A percentile compares a stretch with the other conserved stretches of the same genome.
Conservation (phyloP, 2,888 invertebrate genomes). For the Ametastegia equiseti region DNA sequence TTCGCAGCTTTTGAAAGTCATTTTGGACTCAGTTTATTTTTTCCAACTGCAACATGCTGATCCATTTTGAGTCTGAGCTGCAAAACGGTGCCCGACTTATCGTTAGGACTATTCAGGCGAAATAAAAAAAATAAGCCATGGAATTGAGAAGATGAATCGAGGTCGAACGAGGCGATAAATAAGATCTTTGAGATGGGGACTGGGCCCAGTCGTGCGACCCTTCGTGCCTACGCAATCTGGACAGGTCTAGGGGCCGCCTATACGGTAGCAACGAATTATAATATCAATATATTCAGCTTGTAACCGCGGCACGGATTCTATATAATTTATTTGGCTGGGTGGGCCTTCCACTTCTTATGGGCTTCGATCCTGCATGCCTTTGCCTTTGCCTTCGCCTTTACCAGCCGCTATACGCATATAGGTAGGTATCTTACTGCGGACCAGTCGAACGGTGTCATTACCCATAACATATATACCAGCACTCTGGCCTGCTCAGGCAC, state of each 20-base stretch:
- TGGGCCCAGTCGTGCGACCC: neutral
- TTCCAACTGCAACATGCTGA: too few relatives aligned
- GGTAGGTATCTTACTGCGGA: neutral
- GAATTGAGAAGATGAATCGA: slow-evolving; percentile 8
- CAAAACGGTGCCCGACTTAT: too few relatives aligned
- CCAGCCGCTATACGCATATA: neutral
- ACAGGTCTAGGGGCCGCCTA: neutral
- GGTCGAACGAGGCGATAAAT: slow-evolving; percentile 36
- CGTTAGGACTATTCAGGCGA: too few relatives aligned
- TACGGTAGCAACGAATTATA: slow-evolving; percentile 50
- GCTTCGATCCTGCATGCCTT: neutral
- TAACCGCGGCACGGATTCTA: slow-evolving; percentile 47
- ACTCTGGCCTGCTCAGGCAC: neutral
- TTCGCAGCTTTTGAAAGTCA: too few relatives aligned
- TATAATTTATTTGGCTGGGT: slow-evolving; percentile 47
- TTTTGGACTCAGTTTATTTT: too few relatives aligned
- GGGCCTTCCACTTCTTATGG: slow-evolving; percentile 26
- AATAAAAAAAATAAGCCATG: neutral
- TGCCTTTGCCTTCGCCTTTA: too few relatives aligned
- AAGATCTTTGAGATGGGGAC: neutral
- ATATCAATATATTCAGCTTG: slow-evolving; percentile 48
- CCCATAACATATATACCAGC: slow-evolving; percentile 17
- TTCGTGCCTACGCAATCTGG: neutral
- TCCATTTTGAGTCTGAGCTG: too few relatives aligned
- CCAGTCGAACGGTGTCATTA: slow-evolving; percentile 42